Percentiles rank a stretch among this genome's conserved stretches.
Evolutionary conservation across 2,888 invertebrate genomes (phyloP).

Genomic region (Rhingia rostrata): DNA sequence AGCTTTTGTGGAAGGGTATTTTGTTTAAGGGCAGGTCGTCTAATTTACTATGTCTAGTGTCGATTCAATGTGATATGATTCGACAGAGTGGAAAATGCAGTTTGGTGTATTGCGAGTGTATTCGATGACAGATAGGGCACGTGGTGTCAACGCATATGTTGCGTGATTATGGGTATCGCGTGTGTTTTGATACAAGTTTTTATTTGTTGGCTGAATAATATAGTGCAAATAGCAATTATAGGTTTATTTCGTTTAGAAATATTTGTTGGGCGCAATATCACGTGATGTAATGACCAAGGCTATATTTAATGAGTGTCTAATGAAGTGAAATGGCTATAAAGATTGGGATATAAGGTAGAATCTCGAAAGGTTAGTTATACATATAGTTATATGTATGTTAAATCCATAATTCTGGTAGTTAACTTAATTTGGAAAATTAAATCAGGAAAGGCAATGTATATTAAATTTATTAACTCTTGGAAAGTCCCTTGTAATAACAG

Average conservation of each 20-base stretch:
- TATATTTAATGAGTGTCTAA: slow-evolving; percentile 3
- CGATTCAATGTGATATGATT: neutral
- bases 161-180: slow-evolving; percentile 53
- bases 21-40: neutral
- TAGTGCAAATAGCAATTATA: slow-evolving; percentile 23
- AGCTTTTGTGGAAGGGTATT: slow-evolving; percentile 26
- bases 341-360: neutral
- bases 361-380: neutral
- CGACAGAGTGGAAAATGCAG: neutral
- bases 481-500: too few species aligned
- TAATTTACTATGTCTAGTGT: neutral
- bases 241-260: neutral
- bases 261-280: neutral
- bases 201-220: slow-evolving; percentile 53
- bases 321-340: neutral
- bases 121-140: neutral
- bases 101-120: slow-evolving; percentile 10
- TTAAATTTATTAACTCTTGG: too few species aligned
- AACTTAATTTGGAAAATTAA: too few species aligned
- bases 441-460: too few species aligned
- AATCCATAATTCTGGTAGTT: neutral
- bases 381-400: neutral
- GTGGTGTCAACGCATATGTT: slow-evolving; percentile 45
- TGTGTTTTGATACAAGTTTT: slow-evolving; percentile 44
- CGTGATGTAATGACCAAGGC: neutral